Percentiles rank a stretch among this genome's conserved stretches.
phyloP scores from a whole-genome alignment of 2,113 vertebrate species.

The Dromaius novaehollandiae region DNA sequence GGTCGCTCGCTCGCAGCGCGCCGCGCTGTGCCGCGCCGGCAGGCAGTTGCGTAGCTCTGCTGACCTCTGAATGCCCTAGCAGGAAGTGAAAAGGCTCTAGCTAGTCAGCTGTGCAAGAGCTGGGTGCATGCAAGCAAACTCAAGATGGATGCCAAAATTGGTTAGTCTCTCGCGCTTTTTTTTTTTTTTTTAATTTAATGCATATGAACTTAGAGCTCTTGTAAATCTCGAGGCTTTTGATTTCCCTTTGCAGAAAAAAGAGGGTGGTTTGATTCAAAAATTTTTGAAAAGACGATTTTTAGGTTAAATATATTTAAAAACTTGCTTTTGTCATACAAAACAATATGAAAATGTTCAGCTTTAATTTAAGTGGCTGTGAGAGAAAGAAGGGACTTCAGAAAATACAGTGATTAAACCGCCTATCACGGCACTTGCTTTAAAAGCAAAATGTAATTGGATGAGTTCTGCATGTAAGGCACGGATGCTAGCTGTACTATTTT shows the following conservation, averaged over 20 bases:
- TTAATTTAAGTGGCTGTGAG: neutral
- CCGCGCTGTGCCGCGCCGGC: neutral
- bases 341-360: neutral
- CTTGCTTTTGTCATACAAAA: neutral
- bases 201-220: accelerated
- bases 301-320: neutral
- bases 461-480: constrained; percentile 68
- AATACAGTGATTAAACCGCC: neutral
- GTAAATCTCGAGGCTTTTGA: neutral
- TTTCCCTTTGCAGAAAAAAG: neutral
- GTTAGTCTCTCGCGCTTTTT: constrained; percentile 72
- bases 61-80: constrained; percentile 53
- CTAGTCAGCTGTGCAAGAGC: constrained; percentile 50
- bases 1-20: neutral
- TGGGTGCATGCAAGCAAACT: constrained; percentile 67
- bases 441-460: constrained; percentile 71
- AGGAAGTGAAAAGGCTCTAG: constrained; percentile 68
- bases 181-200: neutral
- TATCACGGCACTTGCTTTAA: constrained; percentile 21
- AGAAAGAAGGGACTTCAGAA: neutral
- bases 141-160: constrained; percentile 91
- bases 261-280: neutral
- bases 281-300: neutral
- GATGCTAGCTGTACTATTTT: constrained; percentile 84
- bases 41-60: constrained; percentile 24